phyloP scores from a whole-genome alignment of 2,113 vertebrate genomes.

The Vicugna pacos region DNA sequence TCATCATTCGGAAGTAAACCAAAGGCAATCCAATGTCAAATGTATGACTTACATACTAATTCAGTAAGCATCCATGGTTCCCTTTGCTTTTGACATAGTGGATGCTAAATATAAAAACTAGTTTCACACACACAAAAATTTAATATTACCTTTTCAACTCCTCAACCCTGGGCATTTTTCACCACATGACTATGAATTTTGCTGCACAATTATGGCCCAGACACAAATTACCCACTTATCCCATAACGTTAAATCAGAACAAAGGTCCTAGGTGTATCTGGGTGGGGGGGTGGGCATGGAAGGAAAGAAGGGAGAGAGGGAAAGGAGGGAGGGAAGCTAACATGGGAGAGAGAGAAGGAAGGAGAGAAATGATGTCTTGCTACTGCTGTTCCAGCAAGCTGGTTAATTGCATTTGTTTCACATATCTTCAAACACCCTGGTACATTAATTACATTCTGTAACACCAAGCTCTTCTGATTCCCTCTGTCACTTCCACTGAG shows the following conservation, averaged over 20 bases:
- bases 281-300: slow-evolving; percentile 54
- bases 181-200: slow-evolving; percentile 36
- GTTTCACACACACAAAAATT: slow-evolving; percentile 35
- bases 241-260: slow-evolving; percentile 70
- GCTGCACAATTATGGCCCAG: background rate
- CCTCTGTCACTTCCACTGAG: slow-evolving; percentile 87
- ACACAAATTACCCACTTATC: background rate
- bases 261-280: slow-evolving; percentile 81
- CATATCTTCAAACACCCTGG: slow-evolving; percentile 84
- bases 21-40: slow-evolving; percentile 75
- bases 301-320: slow-evolving; percentile 72
- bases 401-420: slow-evolving; percentile 90
- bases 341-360: background rate
- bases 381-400: slow-evolving; percentile 82
- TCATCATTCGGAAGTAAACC: slow-evolving; percentile 63
- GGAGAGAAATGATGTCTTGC: slow-evolving; percentile 81
- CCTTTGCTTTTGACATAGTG: slow-evolving; percentile 42
- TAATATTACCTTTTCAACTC: slow-evolving; percentile 10
- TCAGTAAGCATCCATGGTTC: slow-evolving; percentile 40
- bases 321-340: background rate
- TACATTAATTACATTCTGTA: slow-evolving; percentile 89
- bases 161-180: slow-evolving; percentile 19
- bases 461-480: slow-evolving; percentile 86
- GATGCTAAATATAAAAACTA: slow-evolving; percentile 37
- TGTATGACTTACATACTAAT: background rate